Conservation (phyloP, 2,113 vertebrate genomes). For the Athene noctua region DNA sequence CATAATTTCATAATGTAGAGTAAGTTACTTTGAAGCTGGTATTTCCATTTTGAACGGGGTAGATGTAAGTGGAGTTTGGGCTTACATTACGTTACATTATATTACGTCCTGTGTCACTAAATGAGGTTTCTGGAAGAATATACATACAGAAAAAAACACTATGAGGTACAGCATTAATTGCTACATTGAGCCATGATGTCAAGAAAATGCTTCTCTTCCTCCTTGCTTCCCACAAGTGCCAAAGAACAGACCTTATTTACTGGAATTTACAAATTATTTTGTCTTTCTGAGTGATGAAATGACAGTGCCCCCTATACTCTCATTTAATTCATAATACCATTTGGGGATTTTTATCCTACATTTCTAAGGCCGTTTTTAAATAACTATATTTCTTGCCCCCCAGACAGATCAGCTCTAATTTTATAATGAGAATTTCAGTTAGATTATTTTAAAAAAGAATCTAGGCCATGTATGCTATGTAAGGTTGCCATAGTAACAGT, state of each 20-base stretch:
- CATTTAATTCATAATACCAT: background rate
- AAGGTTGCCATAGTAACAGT: constrained; percentile 69
- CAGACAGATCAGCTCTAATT: background rate
- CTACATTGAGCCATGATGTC: background rate
- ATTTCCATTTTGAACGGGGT: background rate
- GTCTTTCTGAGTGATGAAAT: background rate
- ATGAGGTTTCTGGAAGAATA: background rate
- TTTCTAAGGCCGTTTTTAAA: background rate
- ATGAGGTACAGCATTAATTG: background rate
- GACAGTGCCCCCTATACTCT: background rate
- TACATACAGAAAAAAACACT: background rate
- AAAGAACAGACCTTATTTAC: background rate
- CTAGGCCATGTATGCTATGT: constrained; percentile 62
- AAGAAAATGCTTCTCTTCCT: background rate
- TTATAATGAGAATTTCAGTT: constrained; percentile 24
- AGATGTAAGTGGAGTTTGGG: background rate
- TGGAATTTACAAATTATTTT: constrained; percentile 22
- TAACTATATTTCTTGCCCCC: background rate
- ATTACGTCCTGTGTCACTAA: background rate
- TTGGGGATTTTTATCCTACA: background rate
- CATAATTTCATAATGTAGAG: background rate
- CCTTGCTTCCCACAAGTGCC: background rate
- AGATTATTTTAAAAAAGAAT: constrained; percentile 41
- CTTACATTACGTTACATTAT: background rate
- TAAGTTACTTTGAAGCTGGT: background rate